Percentiles rank a stretch among this genome's conserved stretches.
These are phyloP conservation scores for Nettapus auritus DNA, from an alignment of 2,113 vertebrate genomes.

Conservation along the genomic window DNA sequence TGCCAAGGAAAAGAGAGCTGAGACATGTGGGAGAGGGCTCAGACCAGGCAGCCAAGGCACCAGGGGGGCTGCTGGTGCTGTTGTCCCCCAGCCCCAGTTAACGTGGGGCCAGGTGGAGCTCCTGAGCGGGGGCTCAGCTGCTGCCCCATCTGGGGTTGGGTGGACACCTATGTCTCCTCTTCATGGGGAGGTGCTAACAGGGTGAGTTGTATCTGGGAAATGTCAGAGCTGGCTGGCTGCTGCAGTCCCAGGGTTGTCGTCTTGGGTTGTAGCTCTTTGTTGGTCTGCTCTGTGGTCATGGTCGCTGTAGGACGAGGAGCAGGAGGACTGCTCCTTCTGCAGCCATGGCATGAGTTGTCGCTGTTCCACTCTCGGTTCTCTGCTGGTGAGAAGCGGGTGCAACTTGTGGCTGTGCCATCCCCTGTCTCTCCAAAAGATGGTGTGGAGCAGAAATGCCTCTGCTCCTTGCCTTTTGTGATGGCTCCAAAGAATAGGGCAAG, in stretches of 20 bases:
- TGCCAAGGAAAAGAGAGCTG: not conserved
- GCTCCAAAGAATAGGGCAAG: not conserved
- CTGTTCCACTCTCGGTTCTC: not conserved
- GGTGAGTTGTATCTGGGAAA: not conserved
- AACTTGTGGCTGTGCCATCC: not conserved
- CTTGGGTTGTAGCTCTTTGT: not conserved
- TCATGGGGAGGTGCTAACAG: accelerated
- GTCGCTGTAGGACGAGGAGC: not conserved
- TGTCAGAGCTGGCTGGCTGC: not conserved
- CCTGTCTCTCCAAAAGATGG: not conserved
- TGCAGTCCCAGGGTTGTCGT: not conserved
- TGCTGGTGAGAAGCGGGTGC: too few relatives aligned
- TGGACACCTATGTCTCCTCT: not conserved
- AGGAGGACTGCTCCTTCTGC: not conserved
- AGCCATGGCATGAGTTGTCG: not conserved
- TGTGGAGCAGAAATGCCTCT: not conserved
- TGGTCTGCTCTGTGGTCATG: not conserved
- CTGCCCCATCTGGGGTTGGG: not conserved
- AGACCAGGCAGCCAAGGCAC: accelerated
- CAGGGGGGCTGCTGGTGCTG: not conserved
- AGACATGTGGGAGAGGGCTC: not conserved
- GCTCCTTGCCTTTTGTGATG: not conserved
- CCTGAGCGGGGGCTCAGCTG: not conserved
- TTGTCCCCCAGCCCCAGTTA: not conserved
- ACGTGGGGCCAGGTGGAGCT: accelerated